These are phyloP conservation scores for Microctonus hyperodae DNA, from an alignment of 2,888 invertebrate species.

Conservation along the genomic window DNA sequence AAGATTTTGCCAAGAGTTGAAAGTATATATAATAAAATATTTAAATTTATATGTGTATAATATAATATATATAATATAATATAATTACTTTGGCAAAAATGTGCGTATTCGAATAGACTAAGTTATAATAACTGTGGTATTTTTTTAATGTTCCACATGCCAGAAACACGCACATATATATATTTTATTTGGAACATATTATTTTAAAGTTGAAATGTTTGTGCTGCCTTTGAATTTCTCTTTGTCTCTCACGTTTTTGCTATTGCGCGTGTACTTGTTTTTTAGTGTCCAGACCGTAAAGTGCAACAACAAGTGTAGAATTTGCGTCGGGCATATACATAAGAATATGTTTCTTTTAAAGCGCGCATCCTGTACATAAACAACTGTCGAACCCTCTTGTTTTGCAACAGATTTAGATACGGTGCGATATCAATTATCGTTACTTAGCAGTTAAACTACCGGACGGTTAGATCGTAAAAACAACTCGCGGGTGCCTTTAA, in stretches of 20 bases:
- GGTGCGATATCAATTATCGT: slow-evolving; percentile 50
- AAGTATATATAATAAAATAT: neutral
- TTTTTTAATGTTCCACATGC: neutral
- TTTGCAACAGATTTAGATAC: slow-evolving; percentile 41
- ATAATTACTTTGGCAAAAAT: neutral
- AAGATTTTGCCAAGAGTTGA: slow-evolving; percentile 6
- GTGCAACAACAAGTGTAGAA: slow-evolving; percentile 1
- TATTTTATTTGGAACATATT: neutral
- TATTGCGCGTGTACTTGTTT: neutral
- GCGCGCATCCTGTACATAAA: slow-evolving; percentile 21
- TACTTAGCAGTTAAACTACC: slow-evolving; percentile 46
- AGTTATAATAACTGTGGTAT: neutral
- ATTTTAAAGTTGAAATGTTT: neutral
- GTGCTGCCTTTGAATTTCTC: neutral
- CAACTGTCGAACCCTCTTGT: slow-evolving; percentile 22
- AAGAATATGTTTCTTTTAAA: slow-evolving; percentile 2
- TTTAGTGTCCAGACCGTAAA: slow-evolving; percentile 1
- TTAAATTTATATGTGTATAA: neutral
- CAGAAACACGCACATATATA: neutral
- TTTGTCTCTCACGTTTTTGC: neutral
- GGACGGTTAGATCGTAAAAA: slow-evolving; percentile 44
- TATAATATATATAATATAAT: too few species aligned
- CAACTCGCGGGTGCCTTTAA: slow-evolving; percentile 21
- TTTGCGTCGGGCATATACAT: slow-evolving; percentile 13
- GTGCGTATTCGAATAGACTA: neutral